Evolutionary conservation across 1,140 invertebrate genomes (phyloP).

Genomic region (Trypoxylus dichotomus): DNA sequence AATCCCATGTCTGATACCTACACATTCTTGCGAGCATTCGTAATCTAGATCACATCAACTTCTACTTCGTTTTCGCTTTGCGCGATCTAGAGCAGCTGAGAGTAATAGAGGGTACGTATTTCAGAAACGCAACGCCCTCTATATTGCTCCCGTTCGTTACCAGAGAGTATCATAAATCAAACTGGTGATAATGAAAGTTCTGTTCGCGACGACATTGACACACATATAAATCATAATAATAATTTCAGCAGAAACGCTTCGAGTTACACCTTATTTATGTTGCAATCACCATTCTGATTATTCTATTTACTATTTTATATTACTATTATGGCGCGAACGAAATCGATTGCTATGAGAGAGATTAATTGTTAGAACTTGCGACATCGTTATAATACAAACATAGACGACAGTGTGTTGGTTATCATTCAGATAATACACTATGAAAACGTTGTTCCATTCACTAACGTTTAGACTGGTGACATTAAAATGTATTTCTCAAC

Average conservation of each 20-base stretch:
- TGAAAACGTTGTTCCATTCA: too few relatives aligned
- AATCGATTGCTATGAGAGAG: background rate
- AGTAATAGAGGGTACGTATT: constrained; percentile 11
- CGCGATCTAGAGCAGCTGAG: background rate
- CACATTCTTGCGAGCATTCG: background rate
- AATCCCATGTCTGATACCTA: background rate
- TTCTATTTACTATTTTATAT: constrained; percentile 12
- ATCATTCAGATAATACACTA: too few relatives aligned
- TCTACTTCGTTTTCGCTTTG: background rate
- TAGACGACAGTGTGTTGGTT: too few relatives aligned
- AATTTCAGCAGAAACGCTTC: background rate
- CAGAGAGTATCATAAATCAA: constrained; percentile 3
- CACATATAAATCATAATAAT: constrained; percentile 21
- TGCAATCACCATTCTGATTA: background rate
- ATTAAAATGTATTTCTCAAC: too few relatives aligned
- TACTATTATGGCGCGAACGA: background rate
- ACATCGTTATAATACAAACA: too few relatives aligned
- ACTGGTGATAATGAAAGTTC: constrained; percentile 6
- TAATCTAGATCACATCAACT: background rate
- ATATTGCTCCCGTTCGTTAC: constrained; percentile 6
- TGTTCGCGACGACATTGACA: constrained; percentile 10
- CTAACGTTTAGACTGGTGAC: too few relatives aligned
- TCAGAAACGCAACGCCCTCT: background rate
- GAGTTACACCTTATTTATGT: background rate
- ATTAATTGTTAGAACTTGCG: background rate